Evolutionary conservation across 2,888 invertebrate genomes (phyloP).

Genomic region (Pedicia rivosa): DNA sequence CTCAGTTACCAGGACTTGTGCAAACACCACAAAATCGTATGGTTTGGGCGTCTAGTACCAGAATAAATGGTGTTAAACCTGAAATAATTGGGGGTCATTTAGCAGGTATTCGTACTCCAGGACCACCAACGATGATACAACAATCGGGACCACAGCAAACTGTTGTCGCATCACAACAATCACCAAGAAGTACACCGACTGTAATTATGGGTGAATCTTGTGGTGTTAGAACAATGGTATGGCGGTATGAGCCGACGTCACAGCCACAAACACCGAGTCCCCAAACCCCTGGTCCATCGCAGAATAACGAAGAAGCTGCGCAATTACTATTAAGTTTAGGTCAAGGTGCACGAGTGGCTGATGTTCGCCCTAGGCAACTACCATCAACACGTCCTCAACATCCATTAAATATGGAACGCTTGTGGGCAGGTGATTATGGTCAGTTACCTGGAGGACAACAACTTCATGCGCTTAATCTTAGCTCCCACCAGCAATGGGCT

Average conservation of each 20-base stretch:
- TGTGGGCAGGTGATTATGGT: conserved; percentile 79
- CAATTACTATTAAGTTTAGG: conserved; percentile 62
- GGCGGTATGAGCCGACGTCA: conserved; percentile 41
- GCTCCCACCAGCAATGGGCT: conserved; percentile 36
- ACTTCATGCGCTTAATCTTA: conserved; percentile 60
- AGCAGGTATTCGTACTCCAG: conserved; percentile 20
- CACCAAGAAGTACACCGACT: conserved; percentile 54
- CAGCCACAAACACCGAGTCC: conserved; percentile 32
- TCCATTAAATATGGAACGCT: conserved; percentile 77
- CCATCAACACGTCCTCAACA: conserved; percentile 25
- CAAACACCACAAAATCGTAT: conserved; percentile 25
- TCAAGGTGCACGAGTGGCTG: conserved; percentile 33
- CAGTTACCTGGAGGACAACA: conserved; percentile 72
- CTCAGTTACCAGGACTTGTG: conserved; percentile 21
- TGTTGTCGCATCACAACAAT: conserved; percentile 24
- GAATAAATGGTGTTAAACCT: conserved; percentile 67
- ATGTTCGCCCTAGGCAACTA: conserved; percentile 20
- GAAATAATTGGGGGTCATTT: conserved; percentile 54
- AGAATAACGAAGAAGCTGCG: conserved; percentile 44
- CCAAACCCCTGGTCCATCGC: conserved; percentile 29
- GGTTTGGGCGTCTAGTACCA: conserved; percentile 42
- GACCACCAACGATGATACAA: conserved; percentile 24
- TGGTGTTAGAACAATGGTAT: conserved; percentile 59
- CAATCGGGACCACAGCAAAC: conserved; percentile 25
- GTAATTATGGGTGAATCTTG: conserved; percentile 90